These are phyloP conservation scores for Macroglossus sobrinus DNA, from an alignment of 2,113 vertebrate genomes.

Conservation along the genomic window DNA sequence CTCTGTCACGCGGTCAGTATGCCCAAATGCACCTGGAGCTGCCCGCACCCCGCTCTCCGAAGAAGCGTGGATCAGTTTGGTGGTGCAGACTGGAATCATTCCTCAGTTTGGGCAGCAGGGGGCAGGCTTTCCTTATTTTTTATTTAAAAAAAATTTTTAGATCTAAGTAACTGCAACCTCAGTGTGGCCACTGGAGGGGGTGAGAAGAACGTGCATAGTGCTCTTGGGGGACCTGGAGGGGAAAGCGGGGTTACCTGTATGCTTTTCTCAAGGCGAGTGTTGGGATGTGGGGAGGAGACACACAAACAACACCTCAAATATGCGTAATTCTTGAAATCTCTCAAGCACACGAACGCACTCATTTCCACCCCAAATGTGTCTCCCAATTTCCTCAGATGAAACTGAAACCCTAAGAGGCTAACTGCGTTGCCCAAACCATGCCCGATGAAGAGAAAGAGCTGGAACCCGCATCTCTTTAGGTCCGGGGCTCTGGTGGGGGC, in stretches of 20 bases:
- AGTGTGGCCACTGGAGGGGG: not conserved
- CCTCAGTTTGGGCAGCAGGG: not conserved
- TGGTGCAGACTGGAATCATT: not conserved
- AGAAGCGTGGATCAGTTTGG: rapidly evolving
- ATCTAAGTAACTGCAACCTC: not conserved
- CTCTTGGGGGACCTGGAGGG: rapidly evolving
- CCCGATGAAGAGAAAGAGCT: not conserved
- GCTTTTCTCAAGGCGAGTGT: not conserved
- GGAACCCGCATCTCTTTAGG: not conserved
- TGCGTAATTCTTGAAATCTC: not conserved
- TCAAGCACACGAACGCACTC: not conserved
- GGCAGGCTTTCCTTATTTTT: conserved; percentile 39
- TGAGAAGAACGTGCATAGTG: not conserved
- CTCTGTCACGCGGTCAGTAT: not conserved
- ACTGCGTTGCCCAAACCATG: not conserved
- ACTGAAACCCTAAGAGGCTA: not conserved
- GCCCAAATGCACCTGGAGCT: rapidly evolving
- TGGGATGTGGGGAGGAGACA: too few relatives aligned
- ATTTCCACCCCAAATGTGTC: not conserved
- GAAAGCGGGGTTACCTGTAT: too few relatives aligned
- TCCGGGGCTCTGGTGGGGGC: not conserved
- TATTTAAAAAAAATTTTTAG: not conserved
- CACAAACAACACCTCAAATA: not conserved
- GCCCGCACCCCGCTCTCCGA: too few relatives aligned
- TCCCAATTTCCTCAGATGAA: not conserved